Evolutionary conservation across 1,140 invertebrate genomes (phyloP).

Genomic region (Chlorops oryzae): DNA sequence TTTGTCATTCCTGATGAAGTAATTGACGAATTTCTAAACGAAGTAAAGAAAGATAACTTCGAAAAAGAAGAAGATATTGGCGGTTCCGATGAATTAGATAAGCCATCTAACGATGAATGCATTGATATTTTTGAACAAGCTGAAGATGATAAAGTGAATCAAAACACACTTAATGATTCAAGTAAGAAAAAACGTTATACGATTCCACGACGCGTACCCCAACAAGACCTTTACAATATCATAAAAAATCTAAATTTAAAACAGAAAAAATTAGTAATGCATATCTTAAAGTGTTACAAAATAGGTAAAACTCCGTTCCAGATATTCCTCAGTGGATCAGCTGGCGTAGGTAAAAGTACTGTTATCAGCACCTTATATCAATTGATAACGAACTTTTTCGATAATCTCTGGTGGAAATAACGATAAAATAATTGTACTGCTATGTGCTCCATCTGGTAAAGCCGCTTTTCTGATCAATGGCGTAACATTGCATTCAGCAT

Average conservation of each 20-base stretch:
- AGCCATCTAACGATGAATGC: no score
- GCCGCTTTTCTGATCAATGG: slow-evolving; percentile 33
- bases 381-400: neutral
- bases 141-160: neutral
- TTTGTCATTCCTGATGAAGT: neutral
- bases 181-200: no score
- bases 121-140: neutral
- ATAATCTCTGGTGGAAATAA: neutral
- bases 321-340: neutral
- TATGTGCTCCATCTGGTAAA: slow-evolving; percentile 28
- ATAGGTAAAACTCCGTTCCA: neutral
- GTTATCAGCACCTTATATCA: neutral
- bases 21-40: neutral
- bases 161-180: neutral
- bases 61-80: neutral
- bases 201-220: neutral
- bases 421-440: neutral
- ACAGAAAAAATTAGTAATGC: neutral
- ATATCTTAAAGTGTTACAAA: neutral
- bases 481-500: slow-evolving; percentile 32
- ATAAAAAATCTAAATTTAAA: neutral
- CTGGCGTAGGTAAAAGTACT: neutral
- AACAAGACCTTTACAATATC: neutral
- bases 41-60: neutral
- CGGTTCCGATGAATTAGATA: no score